Evolutionary conservation across 2,797 vertebrate species (phyloP).

Genomic region (Eidolon dupreanum): DNA sequence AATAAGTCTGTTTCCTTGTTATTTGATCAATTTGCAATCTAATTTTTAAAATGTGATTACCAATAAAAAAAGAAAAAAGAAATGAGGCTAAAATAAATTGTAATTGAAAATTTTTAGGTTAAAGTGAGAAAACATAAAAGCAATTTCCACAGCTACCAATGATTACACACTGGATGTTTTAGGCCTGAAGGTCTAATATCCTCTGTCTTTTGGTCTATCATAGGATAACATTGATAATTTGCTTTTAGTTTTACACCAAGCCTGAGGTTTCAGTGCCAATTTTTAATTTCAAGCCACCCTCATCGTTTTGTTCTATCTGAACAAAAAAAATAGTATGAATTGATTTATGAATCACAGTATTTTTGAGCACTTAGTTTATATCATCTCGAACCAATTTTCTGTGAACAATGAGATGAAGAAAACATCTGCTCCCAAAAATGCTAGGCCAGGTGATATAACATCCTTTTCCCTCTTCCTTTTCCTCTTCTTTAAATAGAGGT

Average conservation of each 20-base stretch:
- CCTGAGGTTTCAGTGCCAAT: background rate
- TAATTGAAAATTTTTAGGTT: background rate
- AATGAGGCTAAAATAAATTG: background rate
- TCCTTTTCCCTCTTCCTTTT: conserved; percentile 79
- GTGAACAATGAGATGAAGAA: conserved; percentile 71
- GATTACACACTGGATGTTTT: background rate
- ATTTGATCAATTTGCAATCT: conserved; percentile 8
- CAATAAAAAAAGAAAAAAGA: background rate
- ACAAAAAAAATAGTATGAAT: conserved; percentile 10
- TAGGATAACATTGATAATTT: background rate
- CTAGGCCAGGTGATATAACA: conserved; percentile 72
- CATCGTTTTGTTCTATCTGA: background rate
- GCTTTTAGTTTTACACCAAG: background rate
- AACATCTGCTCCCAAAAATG: conserved; percentile 70
- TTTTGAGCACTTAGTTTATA: conserved; percentile 46
- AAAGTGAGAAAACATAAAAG: conserved; percentile 42
- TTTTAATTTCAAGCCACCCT: background rate
- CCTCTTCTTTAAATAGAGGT: conserved; percentile 74
- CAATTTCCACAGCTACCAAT: background rate
- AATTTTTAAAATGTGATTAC: conserved; percentile 32
- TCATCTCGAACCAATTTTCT: conserved; percentile 53
- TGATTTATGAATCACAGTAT: background rate
- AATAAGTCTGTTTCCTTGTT: conserved; percentile 27
- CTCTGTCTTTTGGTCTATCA: background rate
- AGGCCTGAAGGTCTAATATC: background rate